phyloP scores from a whole-genome alignment of 1,140 invertebrate species.

The Drosophila persimilis region DNA sequence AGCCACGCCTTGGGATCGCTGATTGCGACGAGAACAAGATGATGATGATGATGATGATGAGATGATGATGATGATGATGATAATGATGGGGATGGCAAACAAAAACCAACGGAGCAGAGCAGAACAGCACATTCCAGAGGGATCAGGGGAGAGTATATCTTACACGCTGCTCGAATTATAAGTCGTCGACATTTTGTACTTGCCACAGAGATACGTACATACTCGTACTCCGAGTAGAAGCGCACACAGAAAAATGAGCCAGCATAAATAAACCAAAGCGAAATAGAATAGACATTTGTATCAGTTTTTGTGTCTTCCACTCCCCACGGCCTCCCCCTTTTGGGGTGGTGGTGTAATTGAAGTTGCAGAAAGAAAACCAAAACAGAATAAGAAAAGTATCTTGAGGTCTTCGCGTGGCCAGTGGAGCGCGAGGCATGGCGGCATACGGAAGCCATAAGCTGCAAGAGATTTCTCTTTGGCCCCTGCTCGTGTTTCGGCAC shows the following conservation, averaged over 20 bases:
- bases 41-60: neutral
- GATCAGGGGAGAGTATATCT: constrained; percentile 26
- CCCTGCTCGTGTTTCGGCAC: constrained; percentile 57
- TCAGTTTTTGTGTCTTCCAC: constrained; percentile 31
- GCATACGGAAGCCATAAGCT: constrained; percentile 77
- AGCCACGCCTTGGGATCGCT: constrained; percentile 28
- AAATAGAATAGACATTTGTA: constrained; percentile 72
- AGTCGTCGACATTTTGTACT: constrained; percentile 72
- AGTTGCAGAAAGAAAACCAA: constrained; percentile 47
- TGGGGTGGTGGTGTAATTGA: constrained; percentile 40
- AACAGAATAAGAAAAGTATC: constrained; percentile 22
- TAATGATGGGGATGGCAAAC: constrained; percentile 13
- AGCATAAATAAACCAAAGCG: constrained; percentile 61
- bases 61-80: neutral
- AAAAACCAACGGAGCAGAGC: constrained; percentile 41
- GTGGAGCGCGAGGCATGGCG: constrained; percentile 59
- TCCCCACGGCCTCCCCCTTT: neutral
- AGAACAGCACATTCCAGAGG: constrained; percentile 21
- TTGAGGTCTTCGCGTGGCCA: constrained; percentile 45
- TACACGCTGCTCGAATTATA: constrained; percentile 77
- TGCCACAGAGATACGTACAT: neutral
- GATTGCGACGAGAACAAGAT: constrained; percentile 22
- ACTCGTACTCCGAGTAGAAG: constrained; percentile 3
- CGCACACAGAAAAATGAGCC: constrained; percentile 57
- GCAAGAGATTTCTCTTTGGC: constrained; percentile 62